Evolutionary conservation across 2,797 vertebrate species (phyloP), one percentile per base, ranked within the genome.

Genomic region (Loriculus beryllinus): DNA sequence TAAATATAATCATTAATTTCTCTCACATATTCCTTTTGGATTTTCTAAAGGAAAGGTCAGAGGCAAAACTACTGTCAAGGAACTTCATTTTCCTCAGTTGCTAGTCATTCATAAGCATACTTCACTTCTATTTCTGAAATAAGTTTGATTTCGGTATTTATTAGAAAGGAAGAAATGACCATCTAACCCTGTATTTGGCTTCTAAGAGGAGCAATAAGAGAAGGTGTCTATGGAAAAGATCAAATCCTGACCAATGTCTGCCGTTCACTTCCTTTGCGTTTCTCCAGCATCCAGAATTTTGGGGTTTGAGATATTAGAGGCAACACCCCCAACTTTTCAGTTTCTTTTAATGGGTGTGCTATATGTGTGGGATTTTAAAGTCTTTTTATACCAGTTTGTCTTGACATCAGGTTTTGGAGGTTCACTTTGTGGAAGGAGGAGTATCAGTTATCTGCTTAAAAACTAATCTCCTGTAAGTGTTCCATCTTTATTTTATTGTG

Each of bases 361-460:
- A 7, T 33, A 35, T 45, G 11, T 49, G 1, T 14, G 0, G 29
- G 29, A 25, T 42, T 37, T 35, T 64, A 31, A 0, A 26, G 17
- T 45, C 7, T 40, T 54, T 45, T 82, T 45, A 57, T 60, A 22
- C 7, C 10, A 16, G 7, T 42, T 60, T 65, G 7, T 35, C 10
- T 26, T 64, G 13, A 12, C 7, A 48, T 51, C 17, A 78, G 3
- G 8, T 47, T 85, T 91, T 47, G 6, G 26, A 51, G 14, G 15
- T 70, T 70, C 28, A 47, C 7, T 74, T 23, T 54, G 17, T 43
- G 26, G 35, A 40, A 35, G 57, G 35, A 39, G 23, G 10, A 52
- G 7, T 43, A 84, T 54, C 54, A 40, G 14, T 37, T 74, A 26
- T 37, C 31, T 52, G 3, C 28, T 78, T 40, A 42, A 78, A 78